These are phyloP conservation scores for Girardia tigrina DNA, from an alignment of 2,888 invertebrate genomes.

Conservation along the genomic window DNA sequence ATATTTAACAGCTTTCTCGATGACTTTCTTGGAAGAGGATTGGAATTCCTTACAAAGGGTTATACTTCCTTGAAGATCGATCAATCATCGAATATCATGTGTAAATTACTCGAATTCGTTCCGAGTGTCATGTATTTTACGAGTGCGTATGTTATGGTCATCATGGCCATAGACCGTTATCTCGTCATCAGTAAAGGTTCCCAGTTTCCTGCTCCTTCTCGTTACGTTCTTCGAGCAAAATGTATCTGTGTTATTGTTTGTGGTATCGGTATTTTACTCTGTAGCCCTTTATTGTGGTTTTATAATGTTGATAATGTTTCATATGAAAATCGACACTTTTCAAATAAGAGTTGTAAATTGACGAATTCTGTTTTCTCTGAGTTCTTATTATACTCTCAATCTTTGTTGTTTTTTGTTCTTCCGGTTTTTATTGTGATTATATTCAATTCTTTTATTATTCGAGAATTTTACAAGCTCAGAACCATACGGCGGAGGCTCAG, in stretches of 20 bases:
- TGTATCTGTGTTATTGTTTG: background rate
- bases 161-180: background rate
- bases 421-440: background rate
- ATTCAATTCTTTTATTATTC: background rate
- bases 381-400: background rate
- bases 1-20: background rate
- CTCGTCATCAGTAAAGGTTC: background rate
- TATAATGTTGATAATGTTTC: background rate
- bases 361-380: background rate
- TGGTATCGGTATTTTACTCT: background rate
- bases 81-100: background rate
- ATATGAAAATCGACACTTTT: conserved; percentile 10
- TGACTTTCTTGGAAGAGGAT: conserved; percentile 10
- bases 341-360: background rate
- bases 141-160: background rate
- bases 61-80: background rate
- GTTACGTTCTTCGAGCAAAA: background rate
- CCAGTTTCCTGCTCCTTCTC: background rate
- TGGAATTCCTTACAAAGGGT: background rate
- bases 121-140: conserved; percentile 9
- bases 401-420: background rate
- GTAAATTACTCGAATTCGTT: background rate
- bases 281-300: background rate
- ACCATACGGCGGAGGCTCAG: background rate
- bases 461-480: background rate